Conservation (phyloP, 2,888 invertebrate species). For the Nomada flava region DNA sequence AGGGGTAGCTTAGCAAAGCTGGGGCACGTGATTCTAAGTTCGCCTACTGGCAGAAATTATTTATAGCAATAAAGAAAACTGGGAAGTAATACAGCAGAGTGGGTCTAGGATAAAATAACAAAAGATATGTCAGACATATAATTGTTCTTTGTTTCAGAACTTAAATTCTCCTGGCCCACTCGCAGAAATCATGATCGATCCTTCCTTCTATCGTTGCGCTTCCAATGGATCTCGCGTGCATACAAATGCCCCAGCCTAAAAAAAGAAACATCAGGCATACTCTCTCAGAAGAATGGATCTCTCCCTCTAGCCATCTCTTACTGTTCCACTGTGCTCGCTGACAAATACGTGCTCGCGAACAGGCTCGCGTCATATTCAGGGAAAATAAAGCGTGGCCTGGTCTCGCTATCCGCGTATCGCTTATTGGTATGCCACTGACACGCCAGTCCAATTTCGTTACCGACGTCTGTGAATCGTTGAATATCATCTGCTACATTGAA, state of each 20-base stretch:
- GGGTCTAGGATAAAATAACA: too few relatives aligned
- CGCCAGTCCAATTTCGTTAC: conserved; percentile 75
- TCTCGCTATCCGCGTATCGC: conserved; percentile 59
- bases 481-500: conserved; percentile 79
- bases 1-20: too few relatives aligned
- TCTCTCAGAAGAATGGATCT: conserved; percentile 17
- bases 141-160: too few relatives aligned
- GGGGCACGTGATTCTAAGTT: too few relatives aligned
- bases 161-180: too few relatives aligned
- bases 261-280: conserved; percentile 38
- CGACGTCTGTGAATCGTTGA: conserved; percentile 77
- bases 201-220: too few relatives aligned
- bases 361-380: conserved; percentile 54
- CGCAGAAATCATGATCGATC: too few relatives aligned
- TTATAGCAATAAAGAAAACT: too few relatives aligned
- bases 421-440: conserved; percentile 74
- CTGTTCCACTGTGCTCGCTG: conserved; percentile 34
- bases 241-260: conserved; percentile 34
- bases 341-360: conserved; percentile 59
- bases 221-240: conserved; percentile 2
- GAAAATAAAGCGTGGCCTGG: conserved; percentile 62
- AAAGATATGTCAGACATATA: too few relatives aligned
- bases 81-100: too few relatives aligned
- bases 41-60: too few relatives aligned
- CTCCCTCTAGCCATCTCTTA: neutral